These are phyloP conservation scores for Alethe diademata DNA, from an alignment of 2,113 vertebrate species.

Conservation along the genomic window DNA sequence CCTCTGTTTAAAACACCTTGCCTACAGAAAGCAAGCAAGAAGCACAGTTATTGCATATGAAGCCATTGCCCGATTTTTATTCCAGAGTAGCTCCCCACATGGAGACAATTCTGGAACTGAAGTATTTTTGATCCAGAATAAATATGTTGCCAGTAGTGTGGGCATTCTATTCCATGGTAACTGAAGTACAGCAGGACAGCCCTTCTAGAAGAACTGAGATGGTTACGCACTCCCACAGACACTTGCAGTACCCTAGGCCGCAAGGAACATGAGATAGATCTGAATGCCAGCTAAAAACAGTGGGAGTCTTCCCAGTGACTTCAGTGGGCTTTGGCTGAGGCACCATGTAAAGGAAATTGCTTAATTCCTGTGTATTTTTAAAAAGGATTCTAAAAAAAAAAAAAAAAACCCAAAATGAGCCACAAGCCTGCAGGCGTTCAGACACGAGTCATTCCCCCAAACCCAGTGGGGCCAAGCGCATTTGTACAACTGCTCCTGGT, in stretches of 20 bases:
- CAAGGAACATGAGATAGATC: background rate
- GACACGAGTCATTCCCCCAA: background rate
- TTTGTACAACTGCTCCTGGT: background rate
- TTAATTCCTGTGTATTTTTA: slow-evolving; percentile 47
- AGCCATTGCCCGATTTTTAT: background rate
- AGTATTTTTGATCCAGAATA: background rate
- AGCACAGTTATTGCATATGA: background rate
- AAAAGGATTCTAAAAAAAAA: background rate
- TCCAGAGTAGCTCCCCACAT: background rate
- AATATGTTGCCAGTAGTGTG: background rate
- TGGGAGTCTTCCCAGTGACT: slow-evolving; percentile 32
- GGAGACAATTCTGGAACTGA: background rate
- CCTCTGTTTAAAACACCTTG: background rate
- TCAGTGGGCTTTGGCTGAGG: slow-evolving; percentile 40
- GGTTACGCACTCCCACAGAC: background rate
- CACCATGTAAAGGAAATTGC: slow-evolving; percentile 14
- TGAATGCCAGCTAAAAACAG: background rate
- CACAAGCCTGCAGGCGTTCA: background rate
- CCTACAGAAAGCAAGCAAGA: background rate
- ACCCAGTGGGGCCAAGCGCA: background rate
- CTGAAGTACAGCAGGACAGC: background rate
- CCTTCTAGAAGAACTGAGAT: background rate
- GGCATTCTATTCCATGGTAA: background rate
- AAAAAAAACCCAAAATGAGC: background rate
- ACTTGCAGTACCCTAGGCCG: background rate